Evolutionary conservation across 2,797 vertebrate species (phyloP).

Genomic region (Danio choprae): DNA sequence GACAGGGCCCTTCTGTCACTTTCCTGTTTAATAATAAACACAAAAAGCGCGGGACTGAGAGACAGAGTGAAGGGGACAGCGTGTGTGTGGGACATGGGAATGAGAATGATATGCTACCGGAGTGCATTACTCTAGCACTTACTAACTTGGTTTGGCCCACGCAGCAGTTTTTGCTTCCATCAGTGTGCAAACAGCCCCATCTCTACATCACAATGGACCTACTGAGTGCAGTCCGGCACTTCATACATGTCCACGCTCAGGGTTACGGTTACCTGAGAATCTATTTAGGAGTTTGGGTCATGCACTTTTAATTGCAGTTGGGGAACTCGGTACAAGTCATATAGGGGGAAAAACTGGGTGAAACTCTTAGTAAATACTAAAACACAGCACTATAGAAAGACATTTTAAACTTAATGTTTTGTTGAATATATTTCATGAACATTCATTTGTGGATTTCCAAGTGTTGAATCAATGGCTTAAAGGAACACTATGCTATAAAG

Average conservation of each 20-base stretch:
- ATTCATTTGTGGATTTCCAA: neutral
- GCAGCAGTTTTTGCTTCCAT: slow-evolving; percentile 76
- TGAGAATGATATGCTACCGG: slow-evolving; percentile 56
- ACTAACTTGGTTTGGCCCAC: slow-evolving; percentile 73
- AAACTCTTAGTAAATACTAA: neutral
- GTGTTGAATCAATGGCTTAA: neutral
- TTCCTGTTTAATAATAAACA: slow-evolving; percentile 83
- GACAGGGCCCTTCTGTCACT: slow-evolving; percentile 75
- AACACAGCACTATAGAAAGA: neutral
- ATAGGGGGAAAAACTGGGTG: neutral
- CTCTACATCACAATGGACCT: slow-evolving; percentile 34
- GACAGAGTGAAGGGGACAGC: slow-evolving; percentile 62
- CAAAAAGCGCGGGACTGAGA: slow-evolving; percentile 54
- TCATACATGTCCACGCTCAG: slow-evolving; percentile 24
- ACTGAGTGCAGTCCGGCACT: slow-evolving; percentile 30
- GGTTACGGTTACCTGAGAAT: slow-evolving; percentile 10
- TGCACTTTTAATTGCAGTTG: slow-evolving; percentile 63
- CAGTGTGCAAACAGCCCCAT: slow-evolving; percentile 66
- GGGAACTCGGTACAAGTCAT: slow-evolving; percentile 1
- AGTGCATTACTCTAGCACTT: slow-evolving; percentile 80
- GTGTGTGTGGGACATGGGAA: slow-evolving; percentile 60
- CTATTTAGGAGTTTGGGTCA: slow-evolving; percentile 43
- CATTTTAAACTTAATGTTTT: neutral
- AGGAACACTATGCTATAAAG: too few relatives aligned
- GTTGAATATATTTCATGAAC: neutral